A percentile compares a stretch with the other conserved stretches of the same genome.
Evolutionary conservation across 30 jellyfish, hydroid and myxozoan species (phyloP).

Genomic region (Turritopsis rubra): DNA sequence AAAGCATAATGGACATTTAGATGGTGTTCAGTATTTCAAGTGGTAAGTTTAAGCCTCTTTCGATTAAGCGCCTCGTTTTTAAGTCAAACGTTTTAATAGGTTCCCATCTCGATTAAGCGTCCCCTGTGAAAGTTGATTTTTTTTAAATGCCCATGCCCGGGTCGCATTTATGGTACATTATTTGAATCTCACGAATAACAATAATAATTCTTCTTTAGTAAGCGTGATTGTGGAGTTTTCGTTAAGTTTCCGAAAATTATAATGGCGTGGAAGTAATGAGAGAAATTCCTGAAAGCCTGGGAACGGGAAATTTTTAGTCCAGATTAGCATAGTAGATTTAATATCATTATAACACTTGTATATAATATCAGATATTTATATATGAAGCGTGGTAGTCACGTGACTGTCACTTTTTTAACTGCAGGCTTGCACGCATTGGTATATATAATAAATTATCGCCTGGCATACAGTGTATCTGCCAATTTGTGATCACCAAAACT

Average conservation of each 20-base stretch:
- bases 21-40: constrained; percentile 13
- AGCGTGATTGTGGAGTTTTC: constrained; percentile 26
- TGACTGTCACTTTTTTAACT: not conserved
- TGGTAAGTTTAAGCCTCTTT: constrained; percentile 25
- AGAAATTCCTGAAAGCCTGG: not conserved
- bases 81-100: too few species aligned
- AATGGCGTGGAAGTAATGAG: constrained; percentile 38
- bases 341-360: not conserved
- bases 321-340: too few species aligned
- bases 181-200: not conserved
- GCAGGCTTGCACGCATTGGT: too few species aligned
- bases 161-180: not conserved
- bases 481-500: too few species aligned
- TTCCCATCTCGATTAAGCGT: too few species aligned
- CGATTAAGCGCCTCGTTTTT: too few species aligned
- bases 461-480: too few species aligned
- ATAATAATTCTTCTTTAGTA: constrained; percentile 3
- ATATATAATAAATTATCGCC: not conserved
- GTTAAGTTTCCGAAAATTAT: constrained; percentile 24
- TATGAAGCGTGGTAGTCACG: not conserved
- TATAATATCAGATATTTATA: not conserved
- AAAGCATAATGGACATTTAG: constrained; percentile 22
- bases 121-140: not conserved
- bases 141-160: not conserved
- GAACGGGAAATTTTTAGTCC: not conserved